Base-by-base conservation (phyloP, 1,140 invertebrate species). In the Rhopalosiphum padi region DNA sequence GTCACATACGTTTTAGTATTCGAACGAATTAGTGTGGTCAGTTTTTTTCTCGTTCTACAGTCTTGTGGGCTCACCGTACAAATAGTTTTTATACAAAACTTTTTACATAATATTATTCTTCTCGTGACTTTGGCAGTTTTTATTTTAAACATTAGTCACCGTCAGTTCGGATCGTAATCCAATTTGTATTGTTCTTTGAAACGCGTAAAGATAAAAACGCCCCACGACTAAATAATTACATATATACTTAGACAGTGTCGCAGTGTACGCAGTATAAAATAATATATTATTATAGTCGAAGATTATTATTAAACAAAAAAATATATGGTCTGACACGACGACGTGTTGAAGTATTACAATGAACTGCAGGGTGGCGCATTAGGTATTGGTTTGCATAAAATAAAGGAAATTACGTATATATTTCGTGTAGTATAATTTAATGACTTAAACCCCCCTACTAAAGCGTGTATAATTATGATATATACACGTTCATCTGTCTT, bases 41-140 rank as follows among this genome's bases (percentile, higher is more conserved):
- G 30, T 51, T 88, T 35, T 51, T 88, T 88, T 11, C n/a, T 88
- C 46, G 7, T 51, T 51, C 7, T 35, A 6, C n/a, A 22, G 4
- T 8, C 46, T 23, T 21, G 2, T 8, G 60, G n/a, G 60, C 60
- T 68, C 4, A n/a, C 15, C 0, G 46, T 21, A 88, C n/a, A 51
- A 51, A 88, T 51, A 7, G 30, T 43, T 88, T 48, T 88, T 22
- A 18, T 35, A 21, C 43, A 35, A 88, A 88, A 88, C 46, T 88
- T 88, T 88, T n/a, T 35, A 51, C 48, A n/a, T 87, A 41, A 83
- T 43, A 88, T 51, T 88, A 88, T 88, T 88, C 30, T 23, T 88
- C 86, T 88, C 22, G 43, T 51, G 46, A 88, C 86, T 51, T 48
- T 51, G n/a, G 18, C 46, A 21, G 30, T 35, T 35, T 48, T 51